Conservation (phyloP, 2,797 vertebrate species). For the Scolopax rusticola region DNA sequence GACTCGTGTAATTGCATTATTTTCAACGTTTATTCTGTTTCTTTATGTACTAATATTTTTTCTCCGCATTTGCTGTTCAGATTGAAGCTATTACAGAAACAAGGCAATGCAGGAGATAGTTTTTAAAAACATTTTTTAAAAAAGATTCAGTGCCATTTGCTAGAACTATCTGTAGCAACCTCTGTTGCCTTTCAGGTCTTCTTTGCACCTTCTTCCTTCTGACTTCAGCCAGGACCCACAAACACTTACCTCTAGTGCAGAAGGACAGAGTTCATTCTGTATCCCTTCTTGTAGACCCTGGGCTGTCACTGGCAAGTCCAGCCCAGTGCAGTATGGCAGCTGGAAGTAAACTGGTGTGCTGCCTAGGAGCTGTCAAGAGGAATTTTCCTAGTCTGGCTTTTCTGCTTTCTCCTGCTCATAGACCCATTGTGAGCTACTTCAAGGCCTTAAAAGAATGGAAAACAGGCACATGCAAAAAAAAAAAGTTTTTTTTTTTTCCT, state of each 20-base stretch:
- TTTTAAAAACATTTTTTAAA: too few species aligned
- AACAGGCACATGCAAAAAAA: neutral
- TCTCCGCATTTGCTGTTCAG: neutral
- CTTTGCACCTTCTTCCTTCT: neutral
- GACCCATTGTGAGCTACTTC: neutral
- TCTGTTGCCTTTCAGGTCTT: neutral
- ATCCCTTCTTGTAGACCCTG: neutral
- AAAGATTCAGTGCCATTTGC: too few species aligned
- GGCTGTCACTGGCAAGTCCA: neutral
- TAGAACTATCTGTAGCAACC: neutral
- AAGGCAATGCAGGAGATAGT: neutral
- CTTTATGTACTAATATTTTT: neutral
- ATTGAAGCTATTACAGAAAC: neutral
- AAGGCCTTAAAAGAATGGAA: neutral
- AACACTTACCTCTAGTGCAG: neutral
- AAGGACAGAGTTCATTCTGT: neutral
- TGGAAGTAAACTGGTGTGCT: neutral
- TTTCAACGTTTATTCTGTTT: neutral
- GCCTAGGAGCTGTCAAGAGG: neutral
- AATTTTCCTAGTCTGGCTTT: neutral
- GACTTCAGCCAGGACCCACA: neutral
- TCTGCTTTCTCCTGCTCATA: neutral
- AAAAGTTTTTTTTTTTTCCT: neutral
- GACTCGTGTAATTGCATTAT: neutral
- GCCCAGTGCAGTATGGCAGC: neutral